Evolutionary conservation across 2,888 invertebrate genomes (phyloP), one percentile per base, ranked within the genome.

Genomic region (Ommatoiulus sabulosus): DNA sequence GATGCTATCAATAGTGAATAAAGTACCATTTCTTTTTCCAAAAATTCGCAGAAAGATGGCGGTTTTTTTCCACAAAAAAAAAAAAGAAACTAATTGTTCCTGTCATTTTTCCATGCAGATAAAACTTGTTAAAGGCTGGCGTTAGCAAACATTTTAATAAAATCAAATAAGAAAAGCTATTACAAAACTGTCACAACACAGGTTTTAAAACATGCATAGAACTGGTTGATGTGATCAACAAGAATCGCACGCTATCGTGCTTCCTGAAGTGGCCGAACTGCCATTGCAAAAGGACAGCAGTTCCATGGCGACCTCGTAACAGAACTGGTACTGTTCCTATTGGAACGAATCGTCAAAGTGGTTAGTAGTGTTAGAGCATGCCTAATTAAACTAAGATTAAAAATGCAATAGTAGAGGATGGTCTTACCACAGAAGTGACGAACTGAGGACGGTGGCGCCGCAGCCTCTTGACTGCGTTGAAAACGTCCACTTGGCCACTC

Each of bases 401-500:
- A n/a, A n/a, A 24, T 52, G 7, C 52, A 52, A 52, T 10, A 3
- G 52, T 52, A 10, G 7, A 15, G 4, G 24, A 24, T 72, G 72
- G n/a, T 90, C 93, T 93, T 92, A 97, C 97, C 96, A 97, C 96
- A 92, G 97, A 98, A 93, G 97, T 97, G 90, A 99, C 96, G 90
- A 99, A 95, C 92, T 99, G 98, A 3, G 99, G 99, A 91, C 99
- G 94, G 93, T 99, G 98, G 91, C 98, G 95, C 90, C 99, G 95
- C 86, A 99, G 98, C 80, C 98, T 97, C 93, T 99, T 97, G 46
- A 98, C 99, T 35, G 99, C 99, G 93, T 98, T 98, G 93, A 99
- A 99, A 89, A 99, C 96, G 93, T 99, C 99, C 44, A 99, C 98
- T 93, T 99, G 99, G 43, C 97, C 97, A 92, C 97, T 97, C 91